These are phyloP conservation scores for Colletes collaris DNA, from an alignment of 2,888 invertebrate species.

Conservation along the genomic window DNA sequence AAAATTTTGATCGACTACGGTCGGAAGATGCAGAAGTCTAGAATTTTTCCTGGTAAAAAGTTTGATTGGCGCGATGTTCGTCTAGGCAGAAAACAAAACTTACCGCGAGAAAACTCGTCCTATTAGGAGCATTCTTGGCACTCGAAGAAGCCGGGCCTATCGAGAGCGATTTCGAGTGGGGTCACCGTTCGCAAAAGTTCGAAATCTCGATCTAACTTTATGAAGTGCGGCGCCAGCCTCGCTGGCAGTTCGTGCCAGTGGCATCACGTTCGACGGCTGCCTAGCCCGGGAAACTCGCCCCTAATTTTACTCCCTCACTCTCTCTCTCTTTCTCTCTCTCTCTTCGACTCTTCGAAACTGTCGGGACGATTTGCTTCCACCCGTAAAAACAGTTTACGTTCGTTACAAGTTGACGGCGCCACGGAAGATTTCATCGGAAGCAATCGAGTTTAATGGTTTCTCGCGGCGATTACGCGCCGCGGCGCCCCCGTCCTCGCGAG, in stretches of 20 bases:
- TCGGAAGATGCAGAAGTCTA: no score
- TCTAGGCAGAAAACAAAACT: constrained; percentile 35
- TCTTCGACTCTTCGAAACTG: constrained; percentile 20
- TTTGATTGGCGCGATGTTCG: constrained; percentile 50
- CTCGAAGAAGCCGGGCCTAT: constrained; percentile 53
- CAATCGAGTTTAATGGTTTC: constrained; percentile 19
- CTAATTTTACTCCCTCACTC: constrained; percentile 50
- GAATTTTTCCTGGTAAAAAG: constrained; percentile 22
- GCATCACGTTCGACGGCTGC: constrained; percentile 49
- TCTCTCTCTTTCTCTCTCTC: neutral
- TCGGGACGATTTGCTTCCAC: constrained; percentile 36
- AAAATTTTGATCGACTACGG: no score
- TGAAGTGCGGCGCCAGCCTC: constrained; percentile 65
- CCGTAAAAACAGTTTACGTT: constrained; percentile 49
- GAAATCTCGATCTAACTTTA: constrained; percentile 75
- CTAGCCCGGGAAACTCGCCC: constrained; percentile 44
- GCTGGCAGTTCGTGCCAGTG: constrained; percentile 57
- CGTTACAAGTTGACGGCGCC: constrained; percentile 36
- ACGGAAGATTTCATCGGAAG: constrained; percentile 27
- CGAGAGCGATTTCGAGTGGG: constrained; percentile 55
- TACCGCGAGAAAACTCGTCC: constrained; percentile 33
- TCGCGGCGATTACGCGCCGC: constrained; percentile 11
- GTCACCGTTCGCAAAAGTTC: constrained; percentile 65
- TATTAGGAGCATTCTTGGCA: constrained; percentile 61
- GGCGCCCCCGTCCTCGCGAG: neutral